These are phyloP conservation scores for Zoanthus sansibaricus DNA, from an alignment of 92 coral and sea anemone species.

Conservation along the genomic window DNA sequence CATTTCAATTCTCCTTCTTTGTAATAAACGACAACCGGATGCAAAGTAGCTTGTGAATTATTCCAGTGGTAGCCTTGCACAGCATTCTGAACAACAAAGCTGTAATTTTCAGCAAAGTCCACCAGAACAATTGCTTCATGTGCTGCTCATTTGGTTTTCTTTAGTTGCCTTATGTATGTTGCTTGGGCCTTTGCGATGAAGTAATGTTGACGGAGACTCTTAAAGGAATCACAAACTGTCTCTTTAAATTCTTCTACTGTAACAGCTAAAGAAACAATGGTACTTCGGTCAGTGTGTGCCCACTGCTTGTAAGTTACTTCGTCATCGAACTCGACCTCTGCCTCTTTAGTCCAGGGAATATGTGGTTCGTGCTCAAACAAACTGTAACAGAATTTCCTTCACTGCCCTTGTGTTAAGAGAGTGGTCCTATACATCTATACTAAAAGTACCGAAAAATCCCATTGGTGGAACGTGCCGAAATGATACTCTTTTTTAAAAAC, in stretches of 20 bases:
- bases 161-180: background rate
- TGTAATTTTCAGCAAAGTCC: conserved; percentile 36
- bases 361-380: no score
- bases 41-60: background rate
- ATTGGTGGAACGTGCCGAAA: no score
- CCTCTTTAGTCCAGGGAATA: no score
- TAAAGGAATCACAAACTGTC: background rate
- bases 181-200: conserved; percentile 14
- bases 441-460: no score
- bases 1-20: background rate
- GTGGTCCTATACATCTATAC: no score
- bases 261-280: background rate
- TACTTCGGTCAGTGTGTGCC: conserved; percentile 10
- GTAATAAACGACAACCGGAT: conserved; percentile 4
- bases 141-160: background rate
- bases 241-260: background rate
- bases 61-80: conserved; percentile 36
- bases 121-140: background rate
- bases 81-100: background rate
- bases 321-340: conserved; percentile 1
- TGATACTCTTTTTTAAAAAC: no score
- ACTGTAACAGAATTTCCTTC: no score
- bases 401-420: no score
- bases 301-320: conserved; percentile 36
- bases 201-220: background rate